Evolutionary conservation across 2,113 vertebrate genomes (phyloP).

Genomic region (Brachirus orientalis): DNA sequence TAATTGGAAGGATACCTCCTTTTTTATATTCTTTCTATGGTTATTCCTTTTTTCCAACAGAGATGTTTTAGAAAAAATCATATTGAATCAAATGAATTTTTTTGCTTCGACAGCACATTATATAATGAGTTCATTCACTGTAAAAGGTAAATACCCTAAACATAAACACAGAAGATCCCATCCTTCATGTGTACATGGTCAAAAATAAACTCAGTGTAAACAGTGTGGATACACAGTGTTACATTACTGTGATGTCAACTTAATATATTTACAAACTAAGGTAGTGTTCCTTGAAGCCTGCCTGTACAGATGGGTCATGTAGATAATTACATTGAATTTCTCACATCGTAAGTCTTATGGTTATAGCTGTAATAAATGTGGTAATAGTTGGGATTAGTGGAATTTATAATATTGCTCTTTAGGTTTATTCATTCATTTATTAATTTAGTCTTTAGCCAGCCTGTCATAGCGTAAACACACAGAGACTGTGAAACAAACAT

Average conservation of each 20-base stretch:
- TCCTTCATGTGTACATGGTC: conserved; percentile 16
- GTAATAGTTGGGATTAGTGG: too few species aligned
- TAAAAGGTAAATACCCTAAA: conserved; percentile 22
- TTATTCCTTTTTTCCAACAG: background rate
- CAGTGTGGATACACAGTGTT: conserved; percentile 18
- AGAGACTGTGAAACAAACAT: too few species aligned
- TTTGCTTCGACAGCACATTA: background rate
- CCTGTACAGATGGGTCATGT: background rate
- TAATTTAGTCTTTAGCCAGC: too few species aligned
- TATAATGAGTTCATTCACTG: conserved; percentile 43
- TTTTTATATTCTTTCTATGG: too few species aligned
- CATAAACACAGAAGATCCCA: conserved; percentile 52
- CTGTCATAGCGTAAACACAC: too few species aligned
- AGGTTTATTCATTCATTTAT: too few species aligned
- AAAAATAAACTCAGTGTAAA: conserved; percentile 22
- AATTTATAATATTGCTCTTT: too few species aligned
- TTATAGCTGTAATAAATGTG: too few species aligned
- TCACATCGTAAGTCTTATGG: too few species aligned
- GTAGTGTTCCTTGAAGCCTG: background rate
- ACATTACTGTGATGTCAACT: conserved; percentile 27
- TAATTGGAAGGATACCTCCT: too few species aligned
- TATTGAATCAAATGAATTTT: background rate
- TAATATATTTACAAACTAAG: background rate
- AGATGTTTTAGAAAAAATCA: background rate
- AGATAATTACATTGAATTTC: too few species aligned